A percentile compares a stretch with the other conserved stretches of the same genome.
These are phyloP conservation scores for Chamaetylas fuelleborni DNA, from an alignment of 2,113 vertebrate genomes.

Conservation along the genomic window DNA sequence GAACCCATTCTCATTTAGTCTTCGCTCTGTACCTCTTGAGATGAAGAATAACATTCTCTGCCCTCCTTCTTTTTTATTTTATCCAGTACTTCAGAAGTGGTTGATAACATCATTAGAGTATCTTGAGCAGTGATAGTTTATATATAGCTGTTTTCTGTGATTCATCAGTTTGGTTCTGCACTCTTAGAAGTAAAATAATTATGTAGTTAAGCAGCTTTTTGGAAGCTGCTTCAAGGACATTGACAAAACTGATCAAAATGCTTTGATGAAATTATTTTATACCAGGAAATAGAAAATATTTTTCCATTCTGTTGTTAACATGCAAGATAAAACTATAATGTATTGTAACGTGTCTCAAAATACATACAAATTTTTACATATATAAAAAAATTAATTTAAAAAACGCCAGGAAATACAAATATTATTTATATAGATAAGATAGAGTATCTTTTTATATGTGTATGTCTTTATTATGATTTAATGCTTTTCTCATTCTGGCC, in stretches of 20 bases:
- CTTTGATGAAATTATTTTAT: neutral
- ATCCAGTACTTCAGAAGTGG: neutral
- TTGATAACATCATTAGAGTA: neutral
- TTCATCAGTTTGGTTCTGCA: neutral
- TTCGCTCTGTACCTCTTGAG: neutral
- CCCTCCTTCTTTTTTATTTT: neutral
- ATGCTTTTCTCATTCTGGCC: neutral
- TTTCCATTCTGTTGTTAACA: neutral
- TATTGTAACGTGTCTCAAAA: neutral
- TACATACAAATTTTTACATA: neutral
- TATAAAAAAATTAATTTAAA: neutral
- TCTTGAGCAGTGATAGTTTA: neutral
- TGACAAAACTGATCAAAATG: neutral
- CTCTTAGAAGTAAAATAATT: conserved; percentile 5
- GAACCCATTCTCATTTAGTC: neutral
- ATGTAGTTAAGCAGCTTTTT: neutral
- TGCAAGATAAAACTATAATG: neutral
- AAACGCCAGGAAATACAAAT: neutral
- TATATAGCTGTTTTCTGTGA: neutral
- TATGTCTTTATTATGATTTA: neutral
- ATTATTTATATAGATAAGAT: neutral
- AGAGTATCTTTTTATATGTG: neutral
- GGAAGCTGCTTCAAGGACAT: neutral
- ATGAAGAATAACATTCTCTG: neutral
- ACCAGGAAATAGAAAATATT: neutral